Evolutionary conservation across 2,113 vertebrate species (phyloP).

Genomic region (Cichladusa arquata): DNA sequence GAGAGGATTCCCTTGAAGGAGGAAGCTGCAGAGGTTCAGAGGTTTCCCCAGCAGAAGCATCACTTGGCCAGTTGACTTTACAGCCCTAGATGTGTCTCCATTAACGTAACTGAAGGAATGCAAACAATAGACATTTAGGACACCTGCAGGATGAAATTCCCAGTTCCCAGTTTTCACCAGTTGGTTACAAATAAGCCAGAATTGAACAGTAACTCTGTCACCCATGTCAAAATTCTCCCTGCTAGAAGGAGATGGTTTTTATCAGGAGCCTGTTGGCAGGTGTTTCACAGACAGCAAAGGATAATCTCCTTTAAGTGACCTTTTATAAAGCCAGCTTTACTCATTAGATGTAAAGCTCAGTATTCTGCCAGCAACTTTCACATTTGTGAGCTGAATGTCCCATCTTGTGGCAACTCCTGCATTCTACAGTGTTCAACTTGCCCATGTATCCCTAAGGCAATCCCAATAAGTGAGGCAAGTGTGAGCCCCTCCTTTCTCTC

Average conservation of each 20-base stretch:
- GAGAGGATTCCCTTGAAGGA: neutral
- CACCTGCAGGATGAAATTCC: neutral
- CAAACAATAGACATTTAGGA: neutral
- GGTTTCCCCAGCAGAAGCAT: neutral
- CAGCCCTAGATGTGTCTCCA: neutral
- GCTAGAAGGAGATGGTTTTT: neutral
- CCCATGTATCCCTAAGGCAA: neutral
- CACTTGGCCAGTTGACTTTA: neutral
- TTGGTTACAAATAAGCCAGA: neutral
- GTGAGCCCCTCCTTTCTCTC: neutral
- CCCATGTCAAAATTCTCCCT: neutral
- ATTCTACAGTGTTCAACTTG: constrained; percentile 34
- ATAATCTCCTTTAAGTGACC: neutral
- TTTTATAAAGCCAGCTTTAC: neutral
- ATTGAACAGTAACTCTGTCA: neutral
- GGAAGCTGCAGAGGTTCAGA: neutral
- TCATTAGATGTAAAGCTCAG: constrained; percentile 24
- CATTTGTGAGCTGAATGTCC: constrained; percentile 48
- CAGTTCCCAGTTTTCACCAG: neutral
- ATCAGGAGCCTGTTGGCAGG: neutral
- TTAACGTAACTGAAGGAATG: neutral
- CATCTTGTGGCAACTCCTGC: constrained; percentile 54
- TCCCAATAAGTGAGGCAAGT: neutral
- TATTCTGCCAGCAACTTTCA: constrained; percentile 7
- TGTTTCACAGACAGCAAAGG: neutral